Evolutionary conservation across 2,113 vertebrate genomes (phyloP).

Genomic region (Phainopepla nitens): DNA sequence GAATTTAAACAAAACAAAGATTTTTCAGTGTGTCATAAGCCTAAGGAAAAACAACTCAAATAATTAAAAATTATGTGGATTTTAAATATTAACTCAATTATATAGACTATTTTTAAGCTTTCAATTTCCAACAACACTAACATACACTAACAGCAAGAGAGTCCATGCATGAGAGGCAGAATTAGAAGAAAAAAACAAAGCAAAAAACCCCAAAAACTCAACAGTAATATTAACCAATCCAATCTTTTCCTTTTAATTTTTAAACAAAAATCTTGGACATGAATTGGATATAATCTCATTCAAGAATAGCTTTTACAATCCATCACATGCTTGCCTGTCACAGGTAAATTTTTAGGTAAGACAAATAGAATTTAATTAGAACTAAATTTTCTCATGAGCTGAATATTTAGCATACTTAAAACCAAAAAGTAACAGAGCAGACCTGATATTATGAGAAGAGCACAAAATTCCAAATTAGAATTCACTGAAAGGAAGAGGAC

Average conservation of each 20-base stretch:
- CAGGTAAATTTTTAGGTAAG: not conserved
- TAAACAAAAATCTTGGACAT: not conserved
- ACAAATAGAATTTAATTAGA: not conserved
- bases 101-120: not conserved
- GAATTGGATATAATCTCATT: not conserved
- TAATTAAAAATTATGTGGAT: not conserved
- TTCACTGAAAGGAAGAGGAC: not conserved
- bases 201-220: fast-evolving
- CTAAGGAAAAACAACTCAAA: not conserved
- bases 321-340: not conserved
- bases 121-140: not conserved
- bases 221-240: not conserved
- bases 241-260: not conserved
- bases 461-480: not conserved
- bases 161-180: not conserved
- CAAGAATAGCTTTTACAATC: not conserved
- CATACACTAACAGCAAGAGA: not conserved
- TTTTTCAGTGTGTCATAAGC: not conserved
- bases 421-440: not conserved
- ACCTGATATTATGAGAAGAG: not conserved
- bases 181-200: not conserved
- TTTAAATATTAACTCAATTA: not conserved
- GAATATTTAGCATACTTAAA: not conserved
- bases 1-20: not conserved
- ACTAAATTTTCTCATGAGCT: not conserved